These are phyloP conservation scores for Chrysoperla carnea DNA, from an alignment of 1,140 invertebrate species.

Conservation along the genomic window DNA sequence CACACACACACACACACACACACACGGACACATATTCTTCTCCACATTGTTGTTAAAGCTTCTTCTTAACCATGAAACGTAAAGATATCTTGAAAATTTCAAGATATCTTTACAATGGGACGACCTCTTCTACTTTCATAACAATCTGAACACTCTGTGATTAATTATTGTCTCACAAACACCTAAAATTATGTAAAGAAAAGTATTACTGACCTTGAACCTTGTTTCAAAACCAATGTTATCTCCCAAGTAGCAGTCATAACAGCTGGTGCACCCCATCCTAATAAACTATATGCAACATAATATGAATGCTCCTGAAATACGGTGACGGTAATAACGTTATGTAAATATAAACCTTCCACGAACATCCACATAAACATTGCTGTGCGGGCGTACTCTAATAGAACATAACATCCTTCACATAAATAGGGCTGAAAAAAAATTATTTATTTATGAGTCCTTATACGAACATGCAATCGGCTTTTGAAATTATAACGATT, in stretches of 20 bases:
- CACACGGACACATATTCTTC: too few species aligned
- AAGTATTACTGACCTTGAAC: background rate
- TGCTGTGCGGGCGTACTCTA: constrained; percentile 75
- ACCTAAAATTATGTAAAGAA: too few species aligned
- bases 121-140: too few species aligned
- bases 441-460: too few species aligned
- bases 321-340: constrained; percentile 65
- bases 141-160: too few species aligned
- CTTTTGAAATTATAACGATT: background rate
- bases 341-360: constrained; percentile 76
- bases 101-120: too few species aligned
- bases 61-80: too few species aligned
- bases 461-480: background rate
- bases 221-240: constrained; percentile 27
- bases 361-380: constrained; percentile 95
- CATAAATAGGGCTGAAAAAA: constrained; percentile 56
- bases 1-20: too few species aligned
- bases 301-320: constrained; percentile 62
- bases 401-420: constrained; percentile 54
- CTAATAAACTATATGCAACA: constrained; percentile 48
- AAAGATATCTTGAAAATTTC: too few species aligned
- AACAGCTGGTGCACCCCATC: constrained; percentile 63
- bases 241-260: constrained; percentile 56
- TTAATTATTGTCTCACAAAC: too few species aligned
- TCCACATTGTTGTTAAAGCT: too few species aligned